A percentile compares a stretch with the other conserved stretches of the same genome.
Evolutionary conservation across 2,888 invertebrate genomes (phyloP).

Genomic region (Sipha maydis): DNA sequence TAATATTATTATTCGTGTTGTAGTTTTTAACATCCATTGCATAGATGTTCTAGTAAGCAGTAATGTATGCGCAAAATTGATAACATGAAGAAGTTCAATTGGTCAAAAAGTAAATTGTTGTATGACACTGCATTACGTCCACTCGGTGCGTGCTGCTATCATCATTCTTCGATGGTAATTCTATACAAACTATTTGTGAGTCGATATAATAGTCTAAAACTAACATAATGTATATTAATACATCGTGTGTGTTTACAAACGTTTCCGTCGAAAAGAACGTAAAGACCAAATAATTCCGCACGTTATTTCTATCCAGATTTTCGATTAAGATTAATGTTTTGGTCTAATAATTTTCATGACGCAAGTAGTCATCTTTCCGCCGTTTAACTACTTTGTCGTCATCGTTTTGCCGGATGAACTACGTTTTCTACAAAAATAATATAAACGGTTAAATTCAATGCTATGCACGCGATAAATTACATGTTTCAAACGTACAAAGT

Average conservation of each 20-base stretch:
- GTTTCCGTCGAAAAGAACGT: not conserved
- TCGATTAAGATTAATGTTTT: not conserved
- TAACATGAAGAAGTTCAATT: no score
- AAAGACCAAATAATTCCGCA: not conserved
- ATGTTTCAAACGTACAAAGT: not conserved
- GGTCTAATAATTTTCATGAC: not conserved
- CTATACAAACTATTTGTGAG: no score
- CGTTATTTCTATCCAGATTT: not conserved
- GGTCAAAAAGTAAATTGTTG: no score
- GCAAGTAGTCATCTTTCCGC: not conserved
- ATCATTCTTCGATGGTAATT: no score
- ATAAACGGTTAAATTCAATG: not conserved
- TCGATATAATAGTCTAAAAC: no score
- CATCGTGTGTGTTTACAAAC: not conserved
- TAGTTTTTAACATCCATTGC: not conserved
- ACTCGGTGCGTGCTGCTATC: no score
- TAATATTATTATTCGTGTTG: not conserved
- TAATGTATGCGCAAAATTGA: no score
- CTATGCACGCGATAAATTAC: not conserved
- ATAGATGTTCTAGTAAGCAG: no score
- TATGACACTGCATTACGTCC: no score
- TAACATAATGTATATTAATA: no score
- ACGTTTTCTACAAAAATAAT: constrained; percentile 5
- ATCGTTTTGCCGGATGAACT: not conserved
- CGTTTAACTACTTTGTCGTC: not conserved